phyloP scores from a whole-genome alignment of 2,888 invertebrate genomes.

The Serrognathus titanus region DNA sequence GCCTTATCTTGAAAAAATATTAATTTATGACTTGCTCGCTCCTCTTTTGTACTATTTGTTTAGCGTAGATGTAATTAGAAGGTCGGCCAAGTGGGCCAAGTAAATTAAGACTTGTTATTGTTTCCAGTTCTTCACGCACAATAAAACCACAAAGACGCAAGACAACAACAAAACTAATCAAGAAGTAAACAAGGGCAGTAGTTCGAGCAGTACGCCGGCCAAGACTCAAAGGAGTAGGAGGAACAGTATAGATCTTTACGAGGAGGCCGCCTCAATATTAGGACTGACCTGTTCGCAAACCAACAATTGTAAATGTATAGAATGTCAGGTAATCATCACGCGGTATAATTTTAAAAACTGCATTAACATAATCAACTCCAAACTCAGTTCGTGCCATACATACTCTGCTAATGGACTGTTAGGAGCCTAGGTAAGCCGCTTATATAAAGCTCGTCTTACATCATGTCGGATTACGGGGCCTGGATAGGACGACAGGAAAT shows the following conservation, averaged over 20 bases:
- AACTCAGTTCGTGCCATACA: too few relatives aligned
- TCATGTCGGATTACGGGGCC: not conserved
- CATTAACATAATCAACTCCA: too few relatives aligned
- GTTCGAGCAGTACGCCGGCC: constrained; percentile 9
- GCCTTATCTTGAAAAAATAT: too few relatives aligned
- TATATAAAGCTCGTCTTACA: constrained; percentile 3
- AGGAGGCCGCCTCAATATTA: constrained; percentile 46
- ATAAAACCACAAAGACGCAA: constrained; percentile 27
- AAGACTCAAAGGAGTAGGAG: constrained; percentile 32
- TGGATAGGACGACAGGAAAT: not conserved
- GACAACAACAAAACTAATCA: constrained; percentile 21
- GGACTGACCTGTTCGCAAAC: constrained; percentile 46
- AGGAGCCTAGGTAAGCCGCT: constrained; percentile 2
- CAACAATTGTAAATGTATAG: constrained; percentile 47
- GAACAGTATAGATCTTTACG: constrained; percentile 45
- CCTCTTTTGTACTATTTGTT: too few relatives aligned
- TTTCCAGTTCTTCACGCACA: constrained; percentile 40
- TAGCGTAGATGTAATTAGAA: too few relatives aligned
- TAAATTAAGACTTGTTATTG: constrained; percentile 2
- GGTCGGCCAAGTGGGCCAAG: too few relatives aligned
- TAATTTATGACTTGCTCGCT: too few relatives aligned
- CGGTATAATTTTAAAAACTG: too few relatives aligned
- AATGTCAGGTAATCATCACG: constrained; percentile 41
- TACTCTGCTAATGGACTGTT: not conserved
- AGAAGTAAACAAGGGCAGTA: constrained; percentile 18